Evolutionary conservation across 2,888 invertebrate genomes (phyloP).

Genomic region (Cryptus armator): DNA sequence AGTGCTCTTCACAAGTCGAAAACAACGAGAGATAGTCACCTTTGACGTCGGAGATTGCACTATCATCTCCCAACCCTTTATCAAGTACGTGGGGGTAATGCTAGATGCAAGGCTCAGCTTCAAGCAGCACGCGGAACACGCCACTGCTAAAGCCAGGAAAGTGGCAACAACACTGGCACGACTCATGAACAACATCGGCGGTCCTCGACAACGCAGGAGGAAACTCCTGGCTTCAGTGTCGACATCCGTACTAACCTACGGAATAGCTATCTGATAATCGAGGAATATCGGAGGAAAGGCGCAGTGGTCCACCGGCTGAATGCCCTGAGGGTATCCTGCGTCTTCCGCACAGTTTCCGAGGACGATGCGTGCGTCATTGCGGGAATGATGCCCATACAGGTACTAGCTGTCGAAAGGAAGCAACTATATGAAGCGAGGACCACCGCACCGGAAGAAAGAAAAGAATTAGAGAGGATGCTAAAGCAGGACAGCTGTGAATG

Average conservation of each 20-base stretch:
- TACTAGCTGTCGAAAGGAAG: constrained; percentile 55
- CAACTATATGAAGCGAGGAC: constrained; percentile 18
- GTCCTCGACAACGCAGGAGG: constrained; percentile 62
- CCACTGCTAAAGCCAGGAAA: constrained; percentile 52
- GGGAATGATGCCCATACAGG: constrained; percentile 53
- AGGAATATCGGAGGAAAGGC: constrained; percentile 26
- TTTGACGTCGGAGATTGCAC: neutral
- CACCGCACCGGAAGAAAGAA: neutral
- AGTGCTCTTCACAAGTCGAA: no score
- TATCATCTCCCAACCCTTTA: constrained; percentile 30
- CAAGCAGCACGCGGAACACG: constrained; percentile 34
- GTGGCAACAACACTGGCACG: constrained; percentile 56
- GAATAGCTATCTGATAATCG: constrained; percentile 39
- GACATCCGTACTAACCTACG: constrained; percentile 59
- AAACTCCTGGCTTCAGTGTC: constrained; percentile 60
- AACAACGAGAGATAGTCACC: no score
- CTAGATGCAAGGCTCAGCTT: constrained; percentile 65
- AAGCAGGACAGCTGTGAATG: neutral
- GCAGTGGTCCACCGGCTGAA: constrained; percentile 30
- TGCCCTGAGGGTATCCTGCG: constrained; percentile 44
- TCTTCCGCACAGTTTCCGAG: constrained; percentile 57
- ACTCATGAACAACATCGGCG: constrained; percentile 70
- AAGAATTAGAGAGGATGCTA: neutral
- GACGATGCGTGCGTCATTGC: constrained; percentile 16
- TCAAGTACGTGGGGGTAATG: constrained; percentile 68